Evolutionary conservation across 2,888 invertebrate species (phyloP), one percentile per base, ranked within the genome.

Genomic region (Cinara cedri): DNA sequence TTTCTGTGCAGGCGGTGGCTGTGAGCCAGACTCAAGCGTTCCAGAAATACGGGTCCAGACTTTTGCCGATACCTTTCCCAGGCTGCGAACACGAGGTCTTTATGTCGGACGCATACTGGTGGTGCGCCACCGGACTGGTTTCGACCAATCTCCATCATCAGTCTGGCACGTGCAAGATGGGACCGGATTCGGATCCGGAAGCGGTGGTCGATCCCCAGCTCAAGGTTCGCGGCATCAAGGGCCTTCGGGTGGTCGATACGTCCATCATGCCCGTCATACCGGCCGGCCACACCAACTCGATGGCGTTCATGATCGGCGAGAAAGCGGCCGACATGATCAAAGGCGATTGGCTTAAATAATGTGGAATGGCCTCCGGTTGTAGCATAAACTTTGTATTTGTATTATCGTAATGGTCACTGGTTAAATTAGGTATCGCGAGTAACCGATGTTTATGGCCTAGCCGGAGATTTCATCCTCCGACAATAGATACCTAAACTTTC

Each of bases 241-340:
- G 89, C 3, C 86, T 94, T 60, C 87, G 94, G 82, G 92, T 94
- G 0, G 90, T 92, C 80, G 93, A 94, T 84, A 92, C 92, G 0
- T 92, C 92, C 82, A 88, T 94, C 62, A 94, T 94, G 89, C 94
- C 94, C 0, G 89, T 89, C 85, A 90, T 94, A 65, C 90, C 91
- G 0, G 90, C 92, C 0, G 91, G 91, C 26, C 93, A 93, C 84
- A 93, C 93, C 0, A 93, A 93, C 83, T 91, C 92, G 0, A 92
- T 93, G 0, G 89, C 89, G 1, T 92, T 89, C 82, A 93, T 94
- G 93, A 92, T 94, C 83, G 93, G 92, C 3, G 94, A 94, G 85
- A 93, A 93, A 84, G 92, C 90, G 8, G 87, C 91, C 0, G 92
- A 92, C 84, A 87, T 92, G 87, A 91, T 92, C 66, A 91, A 91